Evolutionary conservation across 37 sponge, comb jelly and placozoan species (phyloP).

Genomic region (Geodia barretti): DNA sequence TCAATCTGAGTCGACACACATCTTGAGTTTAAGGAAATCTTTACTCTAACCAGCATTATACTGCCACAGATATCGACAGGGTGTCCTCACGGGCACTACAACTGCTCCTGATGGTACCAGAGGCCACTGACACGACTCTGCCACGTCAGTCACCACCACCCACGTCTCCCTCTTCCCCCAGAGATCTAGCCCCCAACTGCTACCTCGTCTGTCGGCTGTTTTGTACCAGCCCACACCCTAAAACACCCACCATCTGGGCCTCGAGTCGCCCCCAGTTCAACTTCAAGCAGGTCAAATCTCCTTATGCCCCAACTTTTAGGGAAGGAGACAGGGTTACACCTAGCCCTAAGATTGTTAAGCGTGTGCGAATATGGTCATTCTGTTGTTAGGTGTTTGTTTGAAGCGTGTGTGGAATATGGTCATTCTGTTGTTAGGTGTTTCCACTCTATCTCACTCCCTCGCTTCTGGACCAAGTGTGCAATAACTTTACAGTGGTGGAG

Average conservation of each 20-base stretch:
- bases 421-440: too few species aligned
- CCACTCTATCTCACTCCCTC: slow-evolving; percentile 55
- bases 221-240: slow-evolving; percentile 45
- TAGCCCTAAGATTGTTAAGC: too few species aligned
- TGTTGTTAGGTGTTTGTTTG: slow-evolving; percentile 26
- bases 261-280: slow-evolving; percentile 54
- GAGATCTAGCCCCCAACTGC: slow-evolving; percentile 47
- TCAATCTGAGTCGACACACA: too few species aligned
- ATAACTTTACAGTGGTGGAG: slow-evolving; percentile 75
- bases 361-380: too few species aligned
- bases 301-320: too few species aligned
- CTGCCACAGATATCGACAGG: too few species aligned
- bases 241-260: slow-evolving; percentile 55
- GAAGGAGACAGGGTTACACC: too few species aligned
- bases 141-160: neutral
- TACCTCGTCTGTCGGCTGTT: slow-evolving; percentile 68
- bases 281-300: slow-evolving; percentile 51
- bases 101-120: slow-evolving; percentile 64
- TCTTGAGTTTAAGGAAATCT: too few species aligned
- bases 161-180: neutral
- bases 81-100: slow-evolving; percentile 30
- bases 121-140: slow-evolving; percentile 24
- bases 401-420: neutral
- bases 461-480: slow-evolving; percentile 54
- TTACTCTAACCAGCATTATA: too few species aligned